phyloP scores from a whole-genome alignment of 1,140 invertebrate genomes.

The Drosophila erecta region DNA sequence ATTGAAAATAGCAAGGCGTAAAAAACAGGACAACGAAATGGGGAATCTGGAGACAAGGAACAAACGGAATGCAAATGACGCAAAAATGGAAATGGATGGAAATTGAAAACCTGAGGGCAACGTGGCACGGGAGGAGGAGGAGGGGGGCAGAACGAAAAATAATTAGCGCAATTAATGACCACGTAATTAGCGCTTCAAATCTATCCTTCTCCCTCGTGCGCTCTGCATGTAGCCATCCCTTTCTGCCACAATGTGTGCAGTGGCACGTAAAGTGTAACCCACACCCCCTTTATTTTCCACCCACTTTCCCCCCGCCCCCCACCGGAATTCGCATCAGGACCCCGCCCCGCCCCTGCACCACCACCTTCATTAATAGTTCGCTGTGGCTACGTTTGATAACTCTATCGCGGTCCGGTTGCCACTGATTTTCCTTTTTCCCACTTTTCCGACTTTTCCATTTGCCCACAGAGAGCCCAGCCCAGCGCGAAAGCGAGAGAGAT shows the following conservation, averaged over 20 bases:
- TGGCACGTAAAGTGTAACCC: slow-evolving; percentile 59
- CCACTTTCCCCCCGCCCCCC: slow-evolving; percentile 1
- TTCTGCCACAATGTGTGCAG: slow-evolving; percentile 63
- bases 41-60: slow-evolving; percentile 25
- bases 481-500: too few species aligned
- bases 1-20: slow-evolving; percentile 43
- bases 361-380: slow-evolving; percentile 59
- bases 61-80: slow-evolving; percentile 71
- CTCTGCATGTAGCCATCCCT: background rate
- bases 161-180: slow-evolving; percentile 84
- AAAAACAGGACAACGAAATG: slow-evolving; percentile 24
- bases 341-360: background rate
- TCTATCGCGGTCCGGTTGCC: slow-evolving; percentile 74
- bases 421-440: slow-evolving; percentile 44
- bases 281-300: background rate
- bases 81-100: slow-evolving; percentile 73
- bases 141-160: slow-evolving; percentile 72
- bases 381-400: slow-evolving; percentile 75
- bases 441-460: slow-evolving; percentile 29
- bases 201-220: slow-evolving; percentile 11
- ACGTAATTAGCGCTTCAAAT: slow-evolving; percentile 82
- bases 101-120: slow-evolving; percentile 38
- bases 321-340: background rate
- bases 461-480: slow-evolving; percentile 1
- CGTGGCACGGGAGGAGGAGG: too few species aligned